These are phyloP conservation scores for Scrobipalpa costella DNA, from an alignment of 2,888 invertebrate species.

Conservation along the genomic window DNA sequence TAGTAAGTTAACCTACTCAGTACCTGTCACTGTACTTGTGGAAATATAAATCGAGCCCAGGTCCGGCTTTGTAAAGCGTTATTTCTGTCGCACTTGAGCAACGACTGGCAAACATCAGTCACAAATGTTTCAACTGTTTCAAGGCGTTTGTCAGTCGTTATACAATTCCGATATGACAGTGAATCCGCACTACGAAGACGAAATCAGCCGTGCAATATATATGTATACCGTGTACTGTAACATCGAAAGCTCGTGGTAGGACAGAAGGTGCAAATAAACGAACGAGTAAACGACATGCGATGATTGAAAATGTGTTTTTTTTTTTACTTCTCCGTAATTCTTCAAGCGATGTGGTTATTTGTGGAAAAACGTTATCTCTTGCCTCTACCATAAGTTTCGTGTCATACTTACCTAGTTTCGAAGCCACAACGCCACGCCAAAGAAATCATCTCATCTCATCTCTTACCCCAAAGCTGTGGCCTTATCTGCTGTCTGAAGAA, in stretches of 20 bases:
- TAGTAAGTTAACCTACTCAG: too few relatives aligned
- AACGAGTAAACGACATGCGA: constrained; percentile 5
- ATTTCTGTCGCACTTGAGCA: too few relatives aligned
- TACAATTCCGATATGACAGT: neutral
- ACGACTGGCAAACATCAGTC: too few relatives aligned
- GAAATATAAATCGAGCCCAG: too few relatives aligned
- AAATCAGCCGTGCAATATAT: too few relatives aligned
- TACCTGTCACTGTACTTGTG: constrained; percentile 20
- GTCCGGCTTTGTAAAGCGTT: too few relatives aligned
- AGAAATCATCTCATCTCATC: neutral
- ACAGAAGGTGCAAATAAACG: neutral
- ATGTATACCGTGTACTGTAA: neutral
- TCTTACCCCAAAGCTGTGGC: neutral
- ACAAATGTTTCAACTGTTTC: too few relatives aligned
- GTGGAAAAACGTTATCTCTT: neutral
- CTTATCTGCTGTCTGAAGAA: neutral
- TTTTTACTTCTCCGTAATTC: neutral
- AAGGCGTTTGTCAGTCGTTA: too few relatives aligned
- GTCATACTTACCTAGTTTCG: neutral
- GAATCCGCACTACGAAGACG: too few relatives aligned
- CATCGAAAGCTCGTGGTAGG: constrained; percentile 14
- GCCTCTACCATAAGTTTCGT: constrained; percentile 17
- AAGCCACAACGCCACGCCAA: too few relatives aligned
- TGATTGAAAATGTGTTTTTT: neutral
- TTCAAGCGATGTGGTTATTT: neutral